Evolutionary conservation across 2,113 vertebrate species (phyloP).

Genomic region (Cyprichromis sp.): DNA sequence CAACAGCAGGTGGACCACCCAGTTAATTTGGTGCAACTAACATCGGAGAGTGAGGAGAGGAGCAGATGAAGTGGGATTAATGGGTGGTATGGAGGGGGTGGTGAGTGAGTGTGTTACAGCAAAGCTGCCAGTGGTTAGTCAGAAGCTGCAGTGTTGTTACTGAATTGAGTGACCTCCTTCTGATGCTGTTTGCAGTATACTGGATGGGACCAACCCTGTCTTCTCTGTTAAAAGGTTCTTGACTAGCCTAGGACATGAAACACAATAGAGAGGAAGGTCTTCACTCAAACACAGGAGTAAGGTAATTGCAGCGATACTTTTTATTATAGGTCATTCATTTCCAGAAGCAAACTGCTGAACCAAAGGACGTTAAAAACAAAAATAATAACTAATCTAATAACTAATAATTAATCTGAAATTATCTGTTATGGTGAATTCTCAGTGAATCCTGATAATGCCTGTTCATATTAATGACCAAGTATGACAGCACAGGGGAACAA

Average conservation of each 20-base stretch:
- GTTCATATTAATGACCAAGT: neutral
- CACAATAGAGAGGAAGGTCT: neutral
- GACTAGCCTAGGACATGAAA: constrained; percentile 76
- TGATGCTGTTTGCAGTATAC: constrained; percentile 73
- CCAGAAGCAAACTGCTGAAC: neutral
- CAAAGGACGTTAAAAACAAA: neutral
- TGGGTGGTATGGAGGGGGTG: neutral
- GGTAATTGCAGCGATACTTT: neutral
- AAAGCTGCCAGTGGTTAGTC: constrained; percentile 36
- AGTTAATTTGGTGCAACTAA: neutral
- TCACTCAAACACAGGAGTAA: neutral
- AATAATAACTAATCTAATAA: neutral
- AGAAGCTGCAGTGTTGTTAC: constrained; percentile 68
- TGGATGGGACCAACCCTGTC: constrained; percentile 76
- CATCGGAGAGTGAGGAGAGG: neutral
- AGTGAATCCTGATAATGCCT: neutral
- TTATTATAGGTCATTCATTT: neutral
- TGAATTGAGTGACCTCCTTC: constrained; percentile 71
- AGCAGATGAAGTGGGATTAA: neutral
- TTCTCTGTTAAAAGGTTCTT: constrained; percentile 81
- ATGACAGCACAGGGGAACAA: neutral
- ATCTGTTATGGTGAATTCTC: neutral
- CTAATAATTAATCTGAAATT: neutral
- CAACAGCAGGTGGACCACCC: neutral
- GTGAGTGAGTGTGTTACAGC: neutral